Evolutionary conservation across 2,797 vertebrate species (phyloP), one percentile per base, ranked within the genome.

Genomic region (Dicrostonyx torquatus): DNA sequence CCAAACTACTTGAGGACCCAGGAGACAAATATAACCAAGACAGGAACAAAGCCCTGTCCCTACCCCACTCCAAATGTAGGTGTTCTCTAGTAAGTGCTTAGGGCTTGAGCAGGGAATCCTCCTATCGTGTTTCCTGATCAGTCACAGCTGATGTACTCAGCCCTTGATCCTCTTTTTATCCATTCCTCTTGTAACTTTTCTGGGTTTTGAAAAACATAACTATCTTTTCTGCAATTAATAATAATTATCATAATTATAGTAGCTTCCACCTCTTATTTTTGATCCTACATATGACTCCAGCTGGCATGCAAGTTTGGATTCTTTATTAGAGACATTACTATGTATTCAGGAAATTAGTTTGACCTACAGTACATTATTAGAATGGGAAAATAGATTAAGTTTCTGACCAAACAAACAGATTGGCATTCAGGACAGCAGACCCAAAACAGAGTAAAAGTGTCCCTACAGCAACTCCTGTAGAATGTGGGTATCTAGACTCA

Each of bases 181-280:
- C 14, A 66, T 62, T 29, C 15, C 40, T 72, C 34, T 43, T 80
- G 20, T 64, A 86, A 89, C 24, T 24, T 89, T 87, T 87, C 45
- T 93, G 75, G 55, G 62, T 73, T 87, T 94, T 84, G 75, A 90
- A 92, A 17, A 80, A 83, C 66, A 29, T n/a, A 66, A 45, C 72
- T 60, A 29, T 58, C 82, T 53, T 45, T 83, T 8, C 70, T 66
- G 17, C 48, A 89, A 87, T 45, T 89, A 83, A 73, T 62, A 88
- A 43, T 40, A 29, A 53, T 9, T 40, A 40, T 31, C 40, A 55
- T n/a, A 55, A 53, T 34, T 37, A 58, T 24, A 40, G 18, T 53
- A 8, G 24, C 82, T 95, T 90, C 62, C 1, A 68, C 22, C 1
- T 90, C n/a, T 77, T 68, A 45, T 31, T 89, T 89, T 75, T 70